Conservation (phyloP, 1,140 invertebrate genomes). For the Tetraneura akinire region DNA sequence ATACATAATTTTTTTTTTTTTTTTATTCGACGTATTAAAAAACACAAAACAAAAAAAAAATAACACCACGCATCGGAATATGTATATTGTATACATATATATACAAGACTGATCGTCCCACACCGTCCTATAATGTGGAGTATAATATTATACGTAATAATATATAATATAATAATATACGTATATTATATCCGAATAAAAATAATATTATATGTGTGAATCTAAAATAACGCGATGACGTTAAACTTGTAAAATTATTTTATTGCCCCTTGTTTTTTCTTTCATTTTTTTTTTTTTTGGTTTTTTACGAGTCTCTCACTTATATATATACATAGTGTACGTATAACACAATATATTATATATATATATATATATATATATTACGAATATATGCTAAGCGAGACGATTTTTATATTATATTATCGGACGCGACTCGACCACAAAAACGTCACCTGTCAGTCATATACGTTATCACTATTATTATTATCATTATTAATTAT, state of each 20-base stretch:
- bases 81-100: no score
- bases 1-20: no score
- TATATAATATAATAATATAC: conserved; percentile 40
- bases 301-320: not conserved
- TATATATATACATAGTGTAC: no score
- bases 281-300: no score
- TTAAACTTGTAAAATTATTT: conserved; percentile 52
- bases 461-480: no score
- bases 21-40: conserved; percentile 46
- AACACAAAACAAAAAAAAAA: conserved; percentile 31
- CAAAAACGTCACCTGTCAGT: conserved; percentile 30
- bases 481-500: no score
- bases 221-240: conserved; percentile 47
- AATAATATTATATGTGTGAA: not conserved
- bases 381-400: no score
- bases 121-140: conserved; percentile 50
- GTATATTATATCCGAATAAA: not conserved
- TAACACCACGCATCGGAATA: conserved; percentile 36
- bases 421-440: not conserved
- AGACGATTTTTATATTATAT: not conserved
- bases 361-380: no score
- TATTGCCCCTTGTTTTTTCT: conserved; percentile 45
- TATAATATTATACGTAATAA: no score
- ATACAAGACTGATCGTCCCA: conserved; percentile 49
- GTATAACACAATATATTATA: no score